Evolutionary conservation across 1,140 invertebrate species (phyloP), one percentile per base, ranked within the genome.

Genomic region (Philopotamus ludificatus): DNA sequence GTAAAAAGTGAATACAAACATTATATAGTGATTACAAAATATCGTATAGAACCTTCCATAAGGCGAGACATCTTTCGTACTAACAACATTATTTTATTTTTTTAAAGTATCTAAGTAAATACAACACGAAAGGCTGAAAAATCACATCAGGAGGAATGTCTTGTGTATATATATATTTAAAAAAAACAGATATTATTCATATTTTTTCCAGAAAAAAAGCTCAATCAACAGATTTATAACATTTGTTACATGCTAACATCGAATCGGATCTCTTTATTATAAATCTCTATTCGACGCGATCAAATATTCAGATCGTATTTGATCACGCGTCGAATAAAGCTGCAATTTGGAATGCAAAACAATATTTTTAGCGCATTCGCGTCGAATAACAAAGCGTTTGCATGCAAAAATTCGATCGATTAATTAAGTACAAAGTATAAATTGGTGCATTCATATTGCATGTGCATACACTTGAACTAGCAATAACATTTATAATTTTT

Each of bases 381-480:
- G n/a, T n/a, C n/a, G n/a, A n/a, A n/a, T n/a, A n/a, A n/a, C n/a
- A n/a, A n/a, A n/a, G n/a, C n/a, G n/a, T n/a, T n/a, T n/a, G n/a
- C n/a, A n/a, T n/a, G n/a, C n/a, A n/a, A n/a, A n/a, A n/a, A n/a
- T n/a, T n/a, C n/a, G n/a, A n/a, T n/a, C n/a, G n/a, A n/a, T n/a
- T n/a, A n/a, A n/a, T 39, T 39, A 39, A n/a, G n/a, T n/a, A n/a
- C n/a, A n/a, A n/a, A n/a, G n/a, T 3, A 53, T 49, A n/a, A n/a
- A n/a, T n/a, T n/a, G n/a, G 66, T 67, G 66, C 66, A 63, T 63
- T 67, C 59, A 34, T 49, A 20, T 45, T 22, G 42, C 55, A 63
- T 58, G 66, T 70, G 64, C 68, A 45, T 60, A 65, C 51, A 66
- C 54, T 63, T 62, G 57, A 68, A 68, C 62, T 68, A 65, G 63